Percentiles rank a stretch among this genome's conserved stretches.
Conservation (phyloP, 1,140 invertebrate species). For the Drosophila tropicalis region DNA sequence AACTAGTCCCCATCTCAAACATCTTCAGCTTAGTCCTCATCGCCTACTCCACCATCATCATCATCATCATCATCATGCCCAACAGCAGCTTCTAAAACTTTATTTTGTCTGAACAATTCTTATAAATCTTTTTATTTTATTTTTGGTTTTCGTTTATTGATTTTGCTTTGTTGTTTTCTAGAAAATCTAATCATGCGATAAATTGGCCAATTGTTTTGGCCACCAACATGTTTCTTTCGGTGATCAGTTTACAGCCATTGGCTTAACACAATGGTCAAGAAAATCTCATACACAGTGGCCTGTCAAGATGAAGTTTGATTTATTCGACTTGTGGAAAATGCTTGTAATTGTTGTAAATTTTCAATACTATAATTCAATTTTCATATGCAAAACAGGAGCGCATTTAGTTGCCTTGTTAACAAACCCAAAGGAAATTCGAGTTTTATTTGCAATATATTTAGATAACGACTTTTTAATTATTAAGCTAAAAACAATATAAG, state of each 20-base stretch:
- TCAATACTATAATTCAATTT: slow-evolving; percentile 1
- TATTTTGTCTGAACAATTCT: background rate
- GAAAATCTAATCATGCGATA: slow-evolving; percentile 81
- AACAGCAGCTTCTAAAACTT: background rate
- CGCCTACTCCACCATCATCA: slow-evolving; percentile 19
- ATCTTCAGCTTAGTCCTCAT: slow-evolving; percentile 36
- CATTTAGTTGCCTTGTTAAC: no score
- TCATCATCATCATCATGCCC: slow-evolving; percentile 22
- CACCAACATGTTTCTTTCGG: background rate
- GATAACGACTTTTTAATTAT: no score
- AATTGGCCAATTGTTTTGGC: slow-evolving; percentile 78
- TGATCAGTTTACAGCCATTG: slow-evolving; percentile 11
- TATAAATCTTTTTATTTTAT: slow-evolving; percentile 4
- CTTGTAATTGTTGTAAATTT: slow-evolving; percentile 3
- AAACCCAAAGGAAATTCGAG: no score
- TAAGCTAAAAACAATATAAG: no score
- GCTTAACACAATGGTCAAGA: slow-evolving; percentile 39
- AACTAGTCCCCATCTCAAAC: slow-evolving; percentile 63
- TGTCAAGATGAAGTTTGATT: slow-evolving; percentile 46
- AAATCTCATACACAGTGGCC: slow-evolving; percentile 30
- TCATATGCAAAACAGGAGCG: no score
- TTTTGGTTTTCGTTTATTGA: slow-evolving; percentile 60
- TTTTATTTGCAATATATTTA: no score
- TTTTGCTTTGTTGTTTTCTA: slow-evolving; percentile 42
- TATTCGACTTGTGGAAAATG: slow-evolving; percentile 23